phyloP scores from a whole-genome alignment of 2,113 vertebrate species.

The Podarcis cretensis region DNA sequence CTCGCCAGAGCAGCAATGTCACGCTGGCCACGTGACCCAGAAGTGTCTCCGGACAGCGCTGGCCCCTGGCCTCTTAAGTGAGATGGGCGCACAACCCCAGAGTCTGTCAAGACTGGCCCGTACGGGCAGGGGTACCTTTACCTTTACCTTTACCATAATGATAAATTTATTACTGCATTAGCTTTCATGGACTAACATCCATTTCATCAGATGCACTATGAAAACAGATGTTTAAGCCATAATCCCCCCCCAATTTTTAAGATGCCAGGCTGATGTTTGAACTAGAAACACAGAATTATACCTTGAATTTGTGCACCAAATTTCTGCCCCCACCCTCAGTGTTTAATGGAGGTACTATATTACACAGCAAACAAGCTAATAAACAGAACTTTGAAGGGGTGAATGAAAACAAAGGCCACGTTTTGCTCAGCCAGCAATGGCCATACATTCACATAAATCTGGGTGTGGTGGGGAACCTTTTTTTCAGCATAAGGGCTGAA shows the following conservation, averaged over 20 bases:
- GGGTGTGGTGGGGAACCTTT: no score
- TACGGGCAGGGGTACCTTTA: no score
- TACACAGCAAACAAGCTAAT: no score
- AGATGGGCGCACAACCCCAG: no score
- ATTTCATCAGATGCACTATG: background rate
- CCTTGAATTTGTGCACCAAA: background rate
- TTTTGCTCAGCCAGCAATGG: background rate
- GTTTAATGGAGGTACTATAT: background rate
- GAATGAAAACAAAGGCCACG: background rate
- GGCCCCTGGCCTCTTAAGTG: no score
- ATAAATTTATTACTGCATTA: background rate
- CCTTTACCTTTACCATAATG: background rate
- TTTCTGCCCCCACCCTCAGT: background rate
- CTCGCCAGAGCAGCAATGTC: no score
- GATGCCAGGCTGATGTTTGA: background rate
- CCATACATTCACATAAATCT: background rate
- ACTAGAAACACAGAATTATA: background rate
- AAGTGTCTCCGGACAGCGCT: no score
- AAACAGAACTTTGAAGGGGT: background rate
- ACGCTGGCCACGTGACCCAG: no score
- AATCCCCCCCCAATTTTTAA: background rate
- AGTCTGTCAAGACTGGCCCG: no score
- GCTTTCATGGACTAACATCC: background rate
- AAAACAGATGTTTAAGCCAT: no score
- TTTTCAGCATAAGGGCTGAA: no score